These are phyloP conservation scores for Pemphredon lugubris DNA, from an alignment of 2,888 invertebrate species.

Conservation along the genomic window DNA sequence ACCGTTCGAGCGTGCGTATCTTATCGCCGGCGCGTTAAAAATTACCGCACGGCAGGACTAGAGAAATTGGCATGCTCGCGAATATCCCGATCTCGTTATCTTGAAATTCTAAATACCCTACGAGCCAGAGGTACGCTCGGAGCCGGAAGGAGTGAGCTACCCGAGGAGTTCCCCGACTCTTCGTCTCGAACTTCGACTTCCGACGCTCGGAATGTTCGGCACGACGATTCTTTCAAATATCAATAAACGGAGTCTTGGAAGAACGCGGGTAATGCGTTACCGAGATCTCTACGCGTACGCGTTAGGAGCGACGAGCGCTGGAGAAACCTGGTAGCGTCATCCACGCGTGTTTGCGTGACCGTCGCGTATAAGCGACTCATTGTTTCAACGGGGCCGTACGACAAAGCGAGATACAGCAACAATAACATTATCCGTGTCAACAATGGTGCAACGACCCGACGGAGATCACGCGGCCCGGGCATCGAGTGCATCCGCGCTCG, in stretches of 20 bases:
- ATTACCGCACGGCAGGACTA: too few species aligned
- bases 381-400: slow-evolving; percentile 54
- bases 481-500: slow-evolving; percentile 30
- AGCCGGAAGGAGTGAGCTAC: too few species aligned
- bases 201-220: slow-evolving; percentile 40
- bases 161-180: too few species aligned
- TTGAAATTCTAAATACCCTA: too few species aligned
- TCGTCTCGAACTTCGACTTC: not conserved
- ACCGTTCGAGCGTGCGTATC: too few species aligned
- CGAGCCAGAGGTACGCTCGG: too few species aligned
- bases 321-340: slow-evolving; percentile 7
- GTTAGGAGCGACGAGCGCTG: not conserved
- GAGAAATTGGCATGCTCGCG: too few species aligned
- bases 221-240: slow-evolving; percentile 58
- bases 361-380: slow-evolving; percentile 52
- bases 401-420: slow-evolving; percentile 58
- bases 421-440: slow-evolving; percentile 64
- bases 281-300: slow-evolving; percentile 20
- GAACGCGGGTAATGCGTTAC: slow-evolving; percentile 34
- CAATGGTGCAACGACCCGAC: slow-evolving; percentile 64
- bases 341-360: slow-evolving; percentile 19
- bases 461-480: slow-evolving; percentile 19
- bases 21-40: too few species aligned
- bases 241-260: slow-evolving; percentile 51
- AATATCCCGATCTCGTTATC: too few species aligned